These are phyloP conservation scores for Nyctibius bracteatus DNA, from an alignment of 2,113 vertebrate species.

Conservation along the genomic window DNA sequence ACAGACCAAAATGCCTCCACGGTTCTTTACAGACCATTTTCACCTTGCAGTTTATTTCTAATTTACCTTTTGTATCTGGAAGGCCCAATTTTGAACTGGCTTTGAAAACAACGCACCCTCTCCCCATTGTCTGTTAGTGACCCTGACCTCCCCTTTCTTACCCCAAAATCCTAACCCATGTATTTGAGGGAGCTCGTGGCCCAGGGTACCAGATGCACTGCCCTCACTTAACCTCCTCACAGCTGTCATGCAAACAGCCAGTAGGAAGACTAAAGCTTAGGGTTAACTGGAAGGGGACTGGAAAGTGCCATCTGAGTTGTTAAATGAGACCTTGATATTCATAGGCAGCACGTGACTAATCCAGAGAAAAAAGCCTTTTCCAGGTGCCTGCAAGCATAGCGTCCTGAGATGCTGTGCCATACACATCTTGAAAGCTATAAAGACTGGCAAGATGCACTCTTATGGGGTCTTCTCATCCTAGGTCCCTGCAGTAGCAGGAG, in stretches of 20 bases:
- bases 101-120: background rate
- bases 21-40: background rate
- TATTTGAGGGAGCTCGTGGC: background rate
- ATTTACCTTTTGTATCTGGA: background rate
- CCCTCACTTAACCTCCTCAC: background rate
- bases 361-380: background rate
- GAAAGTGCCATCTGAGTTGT: background rate
- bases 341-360: background rate
- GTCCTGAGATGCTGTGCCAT: background rate
- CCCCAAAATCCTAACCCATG: background rate
- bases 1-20: background rate
- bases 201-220: background rate
- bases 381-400: background rate
- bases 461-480: background rate
- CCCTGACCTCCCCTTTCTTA: background rate
- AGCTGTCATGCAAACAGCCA: background rate
- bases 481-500: background rate
- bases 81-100: background rate
- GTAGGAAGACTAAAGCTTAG: background rate
- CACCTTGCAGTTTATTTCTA: background rate
- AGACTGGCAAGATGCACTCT: accelerated
- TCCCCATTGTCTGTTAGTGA: accelerated
- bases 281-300: background rate
- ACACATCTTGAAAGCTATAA: background rate
- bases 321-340: background rate